Evolutionary conservation across 2,888 invertebrate genomes (phyloP).

Genomic region (Metacarcinus magister): DNA sequence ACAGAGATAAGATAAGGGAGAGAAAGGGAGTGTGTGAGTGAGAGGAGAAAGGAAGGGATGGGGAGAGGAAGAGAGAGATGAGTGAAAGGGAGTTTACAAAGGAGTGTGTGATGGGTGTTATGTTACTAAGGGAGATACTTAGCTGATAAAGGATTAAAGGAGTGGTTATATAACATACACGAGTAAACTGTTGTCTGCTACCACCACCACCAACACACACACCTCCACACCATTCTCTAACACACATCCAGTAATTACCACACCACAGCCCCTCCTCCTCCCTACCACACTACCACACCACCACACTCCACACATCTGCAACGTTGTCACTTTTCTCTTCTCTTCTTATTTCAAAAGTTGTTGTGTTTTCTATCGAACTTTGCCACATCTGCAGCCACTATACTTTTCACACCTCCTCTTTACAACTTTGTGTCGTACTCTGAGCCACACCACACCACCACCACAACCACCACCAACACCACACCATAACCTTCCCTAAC

Average conservation of each 20-base stretch:
- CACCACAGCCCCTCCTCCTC: neutral
- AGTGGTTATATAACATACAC: neutral
- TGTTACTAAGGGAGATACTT: neutral
- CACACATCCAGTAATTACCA: neutral
- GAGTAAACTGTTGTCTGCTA: neutral
- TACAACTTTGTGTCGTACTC: neutral
- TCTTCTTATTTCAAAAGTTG: neutral
- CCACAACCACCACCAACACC: neutral
- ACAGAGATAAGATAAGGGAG: neutral
- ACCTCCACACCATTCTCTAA: too few species aligned
- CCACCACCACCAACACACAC: neutral
- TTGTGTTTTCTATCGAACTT: neutral
- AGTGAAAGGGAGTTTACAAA: neutral
- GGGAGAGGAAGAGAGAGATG: neutral
- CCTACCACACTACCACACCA: neutral
- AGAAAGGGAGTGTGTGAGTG: neutral
- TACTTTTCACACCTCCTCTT: neutral
- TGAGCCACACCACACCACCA: neutral
- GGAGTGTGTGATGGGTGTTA: conserved; percentile 6
- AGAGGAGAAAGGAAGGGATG: neutral
- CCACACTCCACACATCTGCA: neutral
- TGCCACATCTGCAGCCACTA: neutral
- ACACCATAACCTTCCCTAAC: neutral
- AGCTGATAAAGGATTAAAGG: neutral
- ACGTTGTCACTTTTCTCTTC: neutral